Base-by-base conservation (phyloP, 2,797 vertebrate genomes). In the Chloroceryle amazona region DNA sequence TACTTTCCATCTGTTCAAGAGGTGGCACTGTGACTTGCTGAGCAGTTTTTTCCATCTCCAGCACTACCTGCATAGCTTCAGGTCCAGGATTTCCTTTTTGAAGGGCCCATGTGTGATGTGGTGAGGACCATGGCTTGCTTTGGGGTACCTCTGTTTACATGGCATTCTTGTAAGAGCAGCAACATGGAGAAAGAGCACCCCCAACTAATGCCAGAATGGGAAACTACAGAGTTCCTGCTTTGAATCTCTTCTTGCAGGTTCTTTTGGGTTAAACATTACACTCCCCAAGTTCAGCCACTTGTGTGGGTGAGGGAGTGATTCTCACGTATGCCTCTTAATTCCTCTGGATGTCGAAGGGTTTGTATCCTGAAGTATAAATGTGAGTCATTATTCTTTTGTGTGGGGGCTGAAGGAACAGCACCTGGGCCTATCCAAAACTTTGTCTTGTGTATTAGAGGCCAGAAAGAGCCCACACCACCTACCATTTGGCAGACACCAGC, bases 371-470 rank as follows among this genome's bases (percentile, higher is more conserved):
- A 76, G 86, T 63, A 62, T 66, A 79, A 84, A 95, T 81, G 76
- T 95, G 96, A 97, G 90, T 97, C 96, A 96, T 86, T 96, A 96
- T 96, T 96, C 78, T 96, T 93, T 80, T 49, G 47, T 96, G 92
- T 89, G 96, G 93, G 84, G 89, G 96, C 90, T 93, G 96, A 73
- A 73, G 71, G 71, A 96, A 78, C 92, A 85, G 93, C 93, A 96
- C 96, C 95, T 96, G 95, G 92, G 93, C 93, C 89, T 71, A 67
- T 95, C 94, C 92, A 89, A 94, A 80, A 85, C 74, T 75, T 78
- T 61, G 54, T 54, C 28, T 19, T 83, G 4, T 79, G 62, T 82
- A 84, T 95, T 95, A 93, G 94, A 95, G 93, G 82, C 95, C 85
- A 95, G 89, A 87, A 73, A 8, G 6, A 90, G 51, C 94, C 93